Evolutionary conservation across 2,797 vertebrate genomes (phyloP).

Genomic region (Galago senegalensis): DNA sequence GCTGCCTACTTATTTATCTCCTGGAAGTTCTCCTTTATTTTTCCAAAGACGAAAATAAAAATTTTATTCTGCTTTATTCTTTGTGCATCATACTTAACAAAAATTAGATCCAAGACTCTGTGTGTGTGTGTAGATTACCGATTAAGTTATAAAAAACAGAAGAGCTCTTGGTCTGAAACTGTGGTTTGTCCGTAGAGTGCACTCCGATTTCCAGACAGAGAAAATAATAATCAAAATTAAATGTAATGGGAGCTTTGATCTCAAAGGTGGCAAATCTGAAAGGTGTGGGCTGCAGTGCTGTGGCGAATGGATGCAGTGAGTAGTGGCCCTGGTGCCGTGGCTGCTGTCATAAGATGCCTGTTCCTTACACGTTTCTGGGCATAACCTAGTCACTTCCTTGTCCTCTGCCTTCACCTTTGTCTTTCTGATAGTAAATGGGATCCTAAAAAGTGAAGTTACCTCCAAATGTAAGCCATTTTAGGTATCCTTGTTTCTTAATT

Average conservation of each 20-base stretch:
- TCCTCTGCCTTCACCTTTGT: background rate
- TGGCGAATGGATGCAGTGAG: rapidly evolving
- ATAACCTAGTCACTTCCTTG: background rate
- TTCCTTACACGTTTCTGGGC: background rate
- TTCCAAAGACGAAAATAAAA: background rate
- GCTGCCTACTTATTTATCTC: background rate
- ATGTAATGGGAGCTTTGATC: background rate
- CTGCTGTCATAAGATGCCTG: background rate
- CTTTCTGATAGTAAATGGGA: background rate
- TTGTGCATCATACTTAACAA: slow-evolving; percentile 14
- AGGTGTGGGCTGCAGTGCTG: rapidly evolving
- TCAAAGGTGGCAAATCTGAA: background rate
- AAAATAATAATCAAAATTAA: background rate
- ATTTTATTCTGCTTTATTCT: slow-evolving; percentile 37
- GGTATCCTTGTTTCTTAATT: background rate
- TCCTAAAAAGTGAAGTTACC: background rate
- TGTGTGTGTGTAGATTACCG: background rate
- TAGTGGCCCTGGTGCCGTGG: background rate
- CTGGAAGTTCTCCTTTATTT: slow-evolving; percentile 61
- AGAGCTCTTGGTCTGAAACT: background rate
- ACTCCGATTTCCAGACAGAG: background rate
- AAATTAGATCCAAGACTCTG: background rate
- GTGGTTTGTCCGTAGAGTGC: background rate
- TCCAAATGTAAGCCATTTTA: background rate
- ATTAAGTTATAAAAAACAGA: background rate